Evolutionary conservation across 1,140 invertebrate genomes (phyloP).

Genomic region (Drosophila tani): DNA sequence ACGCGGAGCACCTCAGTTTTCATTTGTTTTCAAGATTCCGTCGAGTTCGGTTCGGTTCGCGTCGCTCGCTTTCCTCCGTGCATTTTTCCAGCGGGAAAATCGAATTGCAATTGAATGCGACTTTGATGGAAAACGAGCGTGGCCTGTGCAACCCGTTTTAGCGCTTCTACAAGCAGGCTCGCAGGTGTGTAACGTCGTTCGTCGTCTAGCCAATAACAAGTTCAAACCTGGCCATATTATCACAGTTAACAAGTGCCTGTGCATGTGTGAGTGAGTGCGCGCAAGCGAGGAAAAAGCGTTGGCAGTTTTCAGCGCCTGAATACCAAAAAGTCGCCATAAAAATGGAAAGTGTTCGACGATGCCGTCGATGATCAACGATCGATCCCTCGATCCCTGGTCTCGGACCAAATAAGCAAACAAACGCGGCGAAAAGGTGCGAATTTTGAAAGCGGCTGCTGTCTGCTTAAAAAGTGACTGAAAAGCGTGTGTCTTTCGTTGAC

Average conservation of each 20-base stretch:
- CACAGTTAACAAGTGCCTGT: constrained; percentile 42
- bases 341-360: constrained; percentile 69
- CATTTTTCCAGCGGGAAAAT: constrained; percentile 38
- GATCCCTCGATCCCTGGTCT: constrained; percentile 37
- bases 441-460: constrained; percentile 60
- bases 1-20: constrained; percentile 25
- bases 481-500: constrained; percentile 38
- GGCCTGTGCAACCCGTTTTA: constrained; percentile 29
- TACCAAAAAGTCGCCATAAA: constrained; percentile 35
- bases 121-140: constrained; percentile 27
- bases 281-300: constrained; percentile 67
- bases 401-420: constrained; percentile 41
- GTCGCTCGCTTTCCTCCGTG: constrained; percentile 2
- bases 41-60: constrained; percentile 36
- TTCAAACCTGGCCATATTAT: constrained; percentile 65
- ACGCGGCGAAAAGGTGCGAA: constrained; percentile 62
- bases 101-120: constrained; percentile 31
- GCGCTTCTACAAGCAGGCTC: neutral
- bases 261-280: constrained; percentile 25
- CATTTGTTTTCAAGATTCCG: constrained; percentile 38
- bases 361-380: constrained; percentile 57
- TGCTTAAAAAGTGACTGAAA: constrained; percentile 10
- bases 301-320: constrained; percentile 52
- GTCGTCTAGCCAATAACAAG: constrained; percentile 60
- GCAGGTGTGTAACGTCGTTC: constrained; percentile 34